Evolutionary conservation across 2,888 invertebrate species (phyloP).

Genomic region (Leptinotarsa juncta): DNA sequence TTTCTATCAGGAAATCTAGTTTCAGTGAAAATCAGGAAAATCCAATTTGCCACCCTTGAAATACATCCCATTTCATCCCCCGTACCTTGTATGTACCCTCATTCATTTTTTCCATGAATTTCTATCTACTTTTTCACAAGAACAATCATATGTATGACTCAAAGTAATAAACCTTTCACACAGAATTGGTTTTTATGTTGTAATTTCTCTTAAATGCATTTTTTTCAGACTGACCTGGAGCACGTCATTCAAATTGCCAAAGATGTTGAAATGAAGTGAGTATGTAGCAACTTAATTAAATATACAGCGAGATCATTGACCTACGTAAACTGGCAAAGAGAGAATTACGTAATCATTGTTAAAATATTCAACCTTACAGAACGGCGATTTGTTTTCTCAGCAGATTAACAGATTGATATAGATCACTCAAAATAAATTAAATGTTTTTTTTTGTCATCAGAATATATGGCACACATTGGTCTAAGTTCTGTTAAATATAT

Average conservation of each 20-base stretch:
- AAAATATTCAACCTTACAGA: background rate
- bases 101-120: too few species aligned
- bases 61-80: too few species aligned
- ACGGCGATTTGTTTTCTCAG: background rate
- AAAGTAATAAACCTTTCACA: background rate
- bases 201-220: background rate
- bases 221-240: constrained; percentile 76
- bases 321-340: background rate
- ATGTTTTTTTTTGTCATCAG: too few species aligned
- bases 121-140: too few species aligned
- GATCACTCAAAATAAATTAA: too few species aligned
- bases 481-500: background rate
- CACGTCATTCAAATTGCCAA: constrained; percentile 81
- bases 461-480: too few species aligned
- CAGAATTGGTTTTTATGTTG: background rate
- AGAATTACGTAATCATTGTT: background rate
- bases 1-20: too few species aligned
- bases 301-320: constrained; percentile 1
- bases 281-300: constrained; percentile 1
- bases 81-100: too few species aligned
- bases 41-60: too few species aligned
- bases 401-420: too few species aligned
- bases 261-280: constrained; percentile 81
- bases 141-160: background rate
- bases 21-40: too few species aligned